phyloP scores from a whole-genome alignment of 1,140 invertebrate genomes.

The Drosophila lini region DNA sequence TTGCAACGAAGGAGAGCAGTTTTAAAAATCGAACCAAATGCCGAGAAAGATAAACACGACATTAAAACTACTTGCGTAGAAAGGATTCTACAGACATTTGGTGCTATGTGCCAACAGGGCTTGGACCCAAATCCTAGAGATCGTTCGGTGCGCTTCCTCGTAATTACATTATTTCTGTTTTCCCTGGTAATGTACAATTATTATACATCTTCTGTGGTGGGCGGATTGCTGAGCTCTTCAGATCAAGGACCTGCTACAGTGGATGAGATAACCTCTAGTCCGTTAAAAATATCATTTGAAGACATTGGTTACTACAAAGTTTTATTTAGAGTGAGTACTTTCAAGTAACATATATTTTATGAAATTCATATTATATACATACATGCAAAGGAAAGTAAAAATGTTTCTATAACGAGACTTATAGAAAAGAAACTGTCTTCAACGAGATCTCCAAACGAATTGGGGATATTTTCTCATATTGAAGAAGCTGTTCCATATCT shows the following conservation, averaged over 20 bases:
- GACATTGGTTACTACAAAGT: slow-evolving; percentile 83
- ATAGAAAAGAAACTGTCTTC: slow-evolving; percentile 60
- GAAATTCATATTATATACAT: background rate
- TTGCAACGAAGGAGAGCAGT: background rate
- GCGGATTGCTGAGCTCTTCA: slow-evolving; percentile 72
- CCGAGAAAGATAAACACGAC: background rate
- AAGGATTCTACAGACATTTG: slow-evolving; percentile 57
- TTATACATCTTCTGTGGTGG: slow-evolving; percentile 82
- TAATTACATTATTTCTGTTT: slow-evolving; percentile 71
- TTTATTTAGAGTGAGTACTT: slow-evolving; percentile 67
- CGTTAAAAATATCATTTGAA: slow-evolving; percentile 75
- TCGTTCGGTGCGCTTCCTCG: slow-evolving; percentile 61
- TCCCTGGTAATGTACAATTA: slow-evolving; percentile 80
- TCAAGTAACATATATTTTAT: background rate
- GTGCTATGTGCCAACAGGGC: slow-evolving; percentile 74
- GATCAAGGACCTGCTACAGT: slow-evolving; percentile 66
- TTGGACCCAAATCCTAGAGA: slow-evolving; percentile 64
- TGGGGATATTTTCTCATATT: slow-evolving; percentile 66
- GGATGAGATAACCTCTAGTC: slow-evolving; percentile 66
- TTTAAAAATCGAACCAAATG: background rate
- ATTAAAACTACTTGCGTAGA: slow-evolving; percentile 43
- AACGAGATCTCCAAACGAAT: slow-evolving; percentile 45
- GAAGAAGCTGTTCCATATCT: slow-evolving; percentile 75
- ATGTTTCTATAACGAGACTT: slow-evolving; percentile 41
- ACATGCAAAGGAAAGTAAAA: slow-evolving; percentile 55